phyloP scores from a whole-genome alignment of 2,113 vertebrate genomes.

The Dipodomys spectabilis region DNA sequence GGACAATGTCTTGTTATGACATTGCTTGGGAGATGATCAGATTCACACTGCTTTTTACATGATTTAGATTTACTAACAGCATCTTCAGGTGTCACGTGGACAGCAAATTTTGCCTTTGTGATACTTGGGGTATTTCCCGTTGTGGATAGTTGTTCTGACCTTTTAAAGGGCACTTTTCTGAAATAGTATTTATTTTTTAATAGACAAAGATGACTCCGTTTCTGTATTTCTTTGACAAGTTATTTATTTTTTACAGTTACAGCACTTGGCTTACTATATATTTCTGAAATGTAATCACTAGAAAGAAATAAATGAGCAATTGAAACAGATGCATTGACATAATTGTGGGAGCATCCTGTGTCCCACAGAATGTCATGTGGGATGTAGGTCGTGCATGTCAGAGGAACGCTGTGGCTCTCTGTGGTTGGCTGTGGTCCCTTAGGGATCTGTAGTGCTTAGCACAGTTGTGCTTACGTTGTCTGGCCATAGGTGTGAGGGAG shows the following conservation, averaged over 20 bases:
- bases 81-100: not conserved
- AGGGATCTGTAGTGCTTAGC: not conserved
- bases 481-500: not conserved
- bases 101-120: not conserved
- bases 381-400: not conserved
- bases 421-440: not conserved
- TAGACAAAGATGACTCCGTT: constrained; percentile 41
- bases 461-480: not conserved
- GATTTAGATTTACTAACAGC: constrained; percentile 17
- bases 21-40: too few relatives aligned
- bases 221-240: constrained; percentile 40
- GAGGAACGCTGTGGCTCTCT: not conserved
- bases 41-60: not conserved
- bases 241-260: constrained; percentile 59
- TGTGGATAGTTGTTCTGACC: not conserved
- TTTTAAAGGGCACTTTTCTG: not conserved
- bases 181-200: not conserved
- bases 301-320: constrained; percentile 1
- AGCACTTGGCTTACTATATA: not conserved
- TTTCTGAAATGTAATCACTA: constrained; percentile 22
- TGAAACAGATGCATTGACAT: not conserved
- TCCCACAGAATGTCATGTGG: not conserved
- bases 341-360: not conserved
- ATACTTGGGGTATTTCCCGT: not conserved
- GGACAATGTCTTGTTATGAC: too few relatives aligned